phyloP scores from a whole-genome alignment of 2,113 vertebrate species.

The Symphodus melops region DNA sequence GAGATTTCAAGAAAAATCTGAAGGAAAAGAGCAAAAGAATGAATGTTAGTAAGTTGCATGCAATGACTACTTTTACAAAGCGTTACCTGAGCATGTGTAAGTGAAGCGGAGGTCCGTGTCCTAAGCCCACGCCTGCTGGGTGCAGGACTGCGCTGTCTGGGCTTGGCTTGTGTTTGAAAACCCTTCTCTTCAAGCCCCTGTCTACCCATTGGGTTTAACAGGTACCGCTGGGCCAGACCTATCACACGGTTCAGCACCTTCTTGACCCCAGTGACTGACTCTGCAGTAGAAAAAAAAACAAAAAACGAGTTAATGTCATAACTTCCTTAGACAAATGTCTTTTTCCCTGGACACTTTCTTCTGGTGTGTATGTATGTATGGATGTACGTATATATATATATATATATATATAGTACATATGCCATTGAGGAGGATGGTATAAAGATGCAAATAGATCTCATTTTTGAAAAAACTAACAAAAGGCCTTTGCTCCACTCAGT shows the following conservation, averaged over 20 bases:
- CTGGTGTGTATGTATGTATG: too few species aligned
- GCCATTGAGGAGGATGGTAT: too few species aligned
- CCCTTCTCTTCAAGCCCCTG: constrained; percentile 34
- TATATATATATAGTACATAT: too few species aligned
- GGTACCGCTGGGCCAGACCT: constrained; percentile 68
- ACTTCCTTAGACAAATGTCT: neutral
- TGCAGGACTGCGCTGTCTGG: constrained; percentile 44
- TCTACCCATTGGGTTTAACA: constrained; percentile 56
- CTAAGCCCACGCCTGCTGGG: constrained; percentile 8
- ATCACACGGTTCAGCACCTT: constrained; percentile 67
- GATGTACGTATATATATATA: too few species aligned
- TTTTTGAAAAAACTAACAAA: neutral
- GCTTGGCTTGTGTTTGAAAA: constrained; percentile 31
- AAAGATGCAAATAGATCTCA: too few species aligned
- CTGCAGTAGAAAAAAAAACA: constrained; percentile 11
- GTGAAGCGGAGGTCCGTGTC: constrained; percentile 46
- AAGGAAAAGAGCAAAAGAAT: too few species aligned
- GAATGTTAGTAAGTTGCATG: too few species aligned
- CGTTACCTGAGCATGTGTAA: constrained; percentile 71
- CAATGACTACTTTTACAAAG: neutral
- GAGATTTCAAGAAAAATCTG: too few species aligned
- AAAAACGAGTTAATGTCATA: neutral
- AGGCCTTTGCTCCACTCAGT: neutral
- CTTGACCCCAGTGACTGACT: constrained; percentile 40
- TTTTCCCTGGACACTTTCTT: neutral